These are phyloP conservation scores for Linyphia triangularis DNA, from an alignment of 2,888 invertebrate genomes.

Conservation along the genomic window DNA sequence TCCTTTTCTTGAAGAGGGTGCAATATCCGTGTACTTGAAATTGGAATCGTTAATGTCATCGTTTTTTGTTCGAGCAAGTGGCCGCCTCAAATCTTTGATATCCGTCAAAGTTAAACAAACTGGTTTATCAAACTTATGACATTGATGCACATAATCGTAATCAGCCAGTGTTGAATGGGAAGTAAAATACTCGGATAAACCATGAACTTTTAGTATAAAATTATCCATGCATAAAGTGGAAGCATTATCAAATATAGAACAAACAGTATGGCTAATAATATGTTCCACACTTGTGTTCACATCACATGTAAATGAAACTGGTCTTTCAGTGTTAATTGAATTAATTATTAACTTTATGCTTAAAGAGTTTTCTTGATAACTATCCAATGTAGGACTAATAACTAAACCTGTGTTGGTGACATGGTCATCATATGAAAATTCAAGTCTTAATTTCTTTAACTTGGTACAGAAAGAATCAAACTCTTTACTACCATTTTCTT, in stretches of 20 bases:
- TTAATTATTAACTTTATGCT: constrained; percentile 93
- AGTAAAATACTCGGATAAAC: constrained; percentile 92
- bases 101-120: constrained; percentile 85
- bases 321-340: constrained; percentile 82
- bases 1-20: constrained; percentile 87
- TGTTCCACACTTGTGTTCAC: constrained; percentile 79
- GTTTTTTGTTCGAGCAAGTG: constrained; percentile 80
- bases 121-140: constrained; percentile 94
- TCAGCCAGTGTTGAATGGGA: constrained; percentile 91
- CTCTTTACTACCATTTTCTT: constrained; percentile 66
- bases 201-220: constrained; percentile 88
- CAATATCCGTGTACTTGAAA: constrained; percentile 87
- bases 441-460: constrained; percentile 77
- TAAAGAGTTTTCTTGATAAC: constrained; percentile 87
- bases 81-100: constrained; percentile 84
- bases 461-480: constrained; percentile 73
- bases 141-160: constrained; percentile 95
- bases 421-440: constrained; percentile 87
- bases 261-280: constrained; percentile 80
- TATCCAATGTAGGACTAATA: constrained; percentile 91
- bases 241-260: constrained; percentile 79
- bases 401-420: constrained; percentile 92
- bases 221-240: constrained; percentile 80
- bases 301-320: constrained; percentile 94
- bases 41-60: constrained; percentile 90